phyloP scores from a whole-genome alignment of 2,888 invertebrate genomes.

The Mylabris sibirica region DNA sequence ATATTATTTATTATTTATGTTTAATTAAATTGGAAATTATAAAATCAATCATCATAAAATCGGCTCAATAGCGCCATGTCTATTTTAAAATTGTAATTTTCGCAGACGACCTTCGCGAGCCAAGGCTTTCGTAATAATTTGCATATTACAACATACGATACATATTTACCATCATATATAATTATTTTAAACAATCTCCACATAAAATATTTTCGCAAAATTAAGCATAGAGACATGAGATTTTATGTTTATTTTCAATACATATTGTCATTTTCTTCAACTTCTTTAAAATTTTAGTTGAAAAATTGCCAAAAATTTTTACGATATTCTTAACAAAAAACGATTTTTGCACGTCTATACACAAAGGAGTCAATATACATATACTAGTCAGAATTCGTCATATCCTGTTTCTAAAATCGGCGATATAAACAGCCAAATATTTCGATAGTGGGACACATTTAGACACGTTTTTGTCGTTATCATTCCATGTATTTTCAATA shows the following conservation, averaged over 20 bases:
- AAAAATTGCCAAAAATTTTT: constrained; percentile 29
- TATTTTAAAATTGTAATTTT: constrained; percentile 35
- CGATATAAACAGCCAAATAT: not conserved
- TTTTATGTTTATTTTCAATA: not conserved
- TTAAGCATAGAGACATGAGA: constrained; percentile 11
- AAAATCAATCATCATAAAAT: constrained; percentile 21
- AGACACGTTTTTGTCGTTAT: no score
- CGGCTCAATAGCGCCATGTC: constrained; percentile 23
- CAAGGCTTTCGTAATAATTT: constrained; percentile 40
- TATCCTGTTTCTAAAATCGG: constrained; percentile 29
- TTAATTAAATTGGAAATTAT: not conserved
- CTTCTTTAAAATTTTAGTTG: not conserved
- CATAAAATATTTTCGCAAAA: not conserved
- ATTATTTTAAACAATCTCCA: not conserved
- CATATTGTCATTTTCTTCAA: not conserved
- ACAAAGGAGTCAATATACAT: constrained; percentile 26
- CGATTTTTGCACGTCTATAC: constrained; percentile 22
- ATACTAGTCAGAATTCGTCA: constrained; percentile 16
- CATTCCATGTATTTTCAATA: not conserved
- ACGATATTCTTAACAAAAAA: constrained; percentile 25
- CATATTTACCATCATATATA: constrained; percentile 38
- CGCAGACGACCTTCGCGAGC: constrained; percentile 35
- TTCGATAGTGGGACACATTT: no score
- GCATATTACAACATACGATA: constrained; percentile 38
- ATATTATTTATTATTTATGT: not conserved